phyloP scores from a whole-genome alignment of 2,113 vertebrate species.

The Malurus melanocephalus region DNA sequence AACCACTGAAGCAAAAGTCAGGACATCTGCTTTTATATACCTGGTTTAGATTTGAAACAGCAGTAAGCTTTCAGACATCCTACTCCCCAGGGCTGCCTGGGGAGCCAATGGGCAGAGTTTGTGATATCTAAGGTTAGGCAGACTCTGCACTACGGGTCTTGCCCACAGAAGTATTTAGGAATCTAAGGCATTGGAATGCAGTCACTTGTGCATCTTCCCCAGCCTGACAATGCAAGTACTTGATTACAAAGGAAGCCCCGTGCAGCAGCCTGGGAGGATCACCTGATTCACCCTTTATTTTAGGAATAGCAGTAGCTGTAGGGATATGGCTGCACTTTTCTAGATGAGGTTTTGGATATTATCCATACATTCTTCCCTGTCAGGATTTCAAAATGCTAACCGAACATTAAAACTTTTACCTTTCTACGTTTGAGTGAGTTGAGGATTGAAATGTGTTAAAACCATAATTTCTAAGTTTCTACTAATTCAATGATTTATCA shows the following conservation, averaged over 20 bases:
- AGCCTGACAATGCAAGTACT: background rate
- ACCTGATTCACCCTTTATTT: background rate
- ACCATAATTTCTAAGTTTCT: background rate
- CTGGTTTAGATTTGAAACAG: constrained; percentile 36
- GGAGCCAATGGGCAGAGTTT: constrained; percentile 18
- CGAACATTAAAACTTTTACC: background rate
- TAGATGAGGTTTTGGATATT: background rate
- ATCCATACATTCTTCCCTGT: background rate
- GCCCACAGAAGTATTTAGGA: constrained; percentile 1
- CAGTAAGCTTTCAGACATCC: constrained; percentile 54
- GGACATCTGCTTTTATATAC: constrained; percentile 10
- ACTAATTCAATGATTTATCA: background rate
- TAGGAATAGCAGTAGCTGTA: background rate
- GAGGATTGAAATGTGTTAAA: background rate
- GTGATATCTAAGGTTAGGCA: constrained; percentile 20
- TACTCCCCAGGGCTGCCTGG: constrained; percentile 3
- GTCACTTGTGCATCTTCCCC: background rate
- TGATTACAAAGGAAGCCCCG: background rate
- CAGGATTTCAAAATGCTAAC: background rate
- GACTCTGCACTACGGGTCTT: background rate
- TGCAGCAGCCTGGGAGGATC: background rate
- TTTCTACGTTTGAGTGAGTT: background rate
- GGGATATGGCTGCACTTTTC: background rate
- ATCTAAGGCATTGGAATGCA: background rate
- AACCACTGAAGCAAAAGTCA: constrained; percentile 50